Evolutionary conservation across 2,113 vertebrate genomes (phyloP), one percentile per base, ranked within the genome.

Genomic region (Tetrax tetrax): DNA sequence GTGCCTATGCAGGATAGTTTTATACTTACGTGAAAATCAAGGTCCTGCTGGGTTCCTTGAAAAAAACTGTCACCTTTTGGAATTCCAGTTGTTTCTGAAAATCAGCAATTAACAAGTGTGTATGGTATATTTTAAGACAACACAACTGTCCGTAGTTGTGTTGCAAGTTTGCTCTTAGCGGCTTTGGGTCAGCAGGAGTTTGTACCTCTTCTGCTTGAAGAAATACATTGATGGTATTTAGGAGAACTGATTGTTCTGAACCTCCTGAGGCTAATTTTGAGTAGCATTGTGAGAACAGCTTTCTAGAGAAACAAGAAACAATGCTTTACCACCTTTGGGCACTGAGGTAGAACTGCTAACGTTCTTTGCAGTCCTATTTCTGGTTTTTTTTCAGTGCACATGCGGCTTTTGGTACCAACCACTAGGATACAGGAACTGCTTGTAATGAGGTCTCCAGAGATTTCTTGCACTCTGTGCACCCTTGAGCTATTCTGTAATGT

Each of bases 221-320:
- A 79, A 85, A 51, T 48, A 25, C 18, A 11, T 29, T 33, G 23
- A 14, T 66, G 63, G 43, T 1, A 0, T 66, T 89, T 83, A 35
- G 45, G 72, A 63, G 83, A 95, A 81, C 33, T 0, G 0, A 10
- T 61, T 53, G 19, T 83, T 87, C 59, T 74, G 31, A 59, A 41
- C 47, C 27, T 91, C 27, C 9, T 43, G 35, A 72, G 61, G 61
- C 28, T 79, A 13, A 75, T 85, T 94, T 82, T 61, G 76, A 74
- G 22, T 22, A 38, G 38, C 0, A 0, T 33, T 61, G 8, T 56
- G 38, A 66, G 68, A 77, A 23, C 0, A 59, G 22, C 43, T 78
- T 91, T 89, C 21, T 35, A 53, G 90, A 83, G 74, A 60, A 84
- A 13, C 22, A 51, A 63, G 37, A 38, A 50, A 19, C 38, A 24